Conservation (phyloP, 2,113 vertebrate species). For the Trematocara stigmaticum region DNA sequence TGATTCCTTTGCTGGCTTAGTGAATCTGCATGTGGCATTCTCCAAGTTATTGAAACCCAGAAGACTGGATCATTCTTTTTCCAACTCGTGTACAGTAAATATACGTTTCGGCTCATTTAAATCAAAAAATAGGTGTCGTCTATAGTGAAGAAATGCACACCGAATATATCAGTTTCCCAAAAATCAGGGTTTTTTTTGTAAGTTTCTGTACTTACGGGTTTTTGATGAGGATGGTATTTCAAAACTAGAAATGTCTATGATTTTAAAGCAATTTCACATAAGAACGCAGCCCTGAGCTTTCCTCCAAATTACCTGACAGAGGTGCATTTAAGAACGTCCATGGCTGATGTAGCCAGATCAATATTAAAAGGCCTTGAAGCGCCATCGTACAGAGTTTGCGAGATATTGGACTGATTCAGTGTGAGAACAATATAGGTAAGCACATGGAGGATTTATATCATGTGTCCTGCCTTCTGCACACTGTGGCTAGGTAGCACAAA, state of each 20-base stretch:
- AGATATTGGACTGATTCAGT: neutral
- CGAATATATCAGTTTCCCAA: neutral
- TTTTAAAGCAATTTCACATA: neutral
- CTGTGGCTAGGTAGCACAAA: neutral
- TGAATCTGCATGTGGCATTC: neutral
- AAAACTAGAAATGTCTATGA: neutral
- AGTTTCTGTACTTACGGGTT: neutral
- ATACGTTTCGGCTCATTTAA: neutral
- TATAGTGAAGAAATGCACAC: neutral
- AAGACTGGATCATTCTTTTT: neutral
- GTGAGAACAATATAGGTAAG: neutral
- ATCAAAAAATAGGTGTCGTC: neutral
- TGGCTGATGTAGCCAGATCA: neutral
- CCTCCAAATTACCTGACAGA: neutral
- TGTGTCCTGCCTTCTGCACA: neutral
- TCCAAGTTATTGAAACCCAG: neutral
- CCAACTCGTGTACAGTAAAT: neutral
- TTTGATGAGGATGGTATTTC: neutral
- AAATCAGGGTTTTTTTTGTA: rapidly evolving
- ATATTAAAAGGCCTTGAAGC: neutral
- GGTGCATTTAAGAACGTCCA: neutral
- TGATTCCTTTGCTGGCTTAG: neutral
- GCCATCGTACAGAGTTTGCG: neutral
- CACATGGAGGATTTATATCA: neutral
- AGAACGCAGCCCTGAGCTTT: neutral